Base-by-base conservation (phyloP, 2,113 vertebrate genomes). In the Origma solitaria region DNA sequence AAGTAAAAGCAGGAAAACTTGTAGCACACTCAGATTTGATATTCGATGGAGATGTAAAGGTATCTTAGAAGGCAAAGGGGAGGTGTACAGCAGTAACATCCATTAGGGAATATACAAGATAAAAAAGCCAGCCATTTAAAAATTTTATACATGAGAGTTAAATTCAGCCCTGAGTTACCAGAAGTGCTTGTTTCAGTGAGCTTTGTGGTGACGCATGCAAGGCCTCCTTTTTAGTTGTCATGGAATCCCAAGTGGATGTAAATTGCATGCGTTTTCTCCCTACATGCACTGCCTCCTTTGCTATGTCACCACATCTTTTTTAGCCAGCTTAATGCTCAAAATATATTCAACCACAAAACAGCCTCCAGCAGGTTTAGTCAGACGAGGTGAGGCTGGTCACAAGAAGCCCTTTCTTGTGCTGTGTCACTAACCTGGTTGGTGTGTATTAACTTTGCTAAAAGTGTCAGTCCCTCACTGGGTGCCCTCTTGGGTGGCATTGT, bases 391-490 rank as follows among this genome's bases (percentile, higher is more conserved):
- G 40, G 17, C 2, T 22, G 72, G 27, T 68, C 61, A 70, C 66
- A 66, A 7, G 9, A 60, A 54, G 15, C 82, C 65, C 76, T 84
- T 81, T 27, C 20, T 21, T 53, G 45, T 76, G 75, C 53, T 42
- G 87, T 83, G 60, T 83, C 54, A 79, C 85, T 92, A 91, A 92
- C 73, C 57, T 57, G 69, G 53, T 54, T 78, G 92, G 76, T 88
- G 77, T 14, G 33, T 23, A 58, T 93, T 95, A 96, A 86, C 82
- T 68, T 56, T 57, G 76, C 90, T 92, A 18, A 50, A 53, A 64
- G 18, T 47, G 30, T 58, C 79, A 75, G 47, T 73, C 37, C 51
- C 73, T 64, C 51, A 1, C 71, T 37, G 71, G 31, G n/a, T 57
- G 65, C 50, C 61, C 6, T 4, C 54, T 37, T 22, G 44, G 56